Conservation (phyloP, 2,888 invertebrate genomes). For the Saturnia japonica region DNA sequence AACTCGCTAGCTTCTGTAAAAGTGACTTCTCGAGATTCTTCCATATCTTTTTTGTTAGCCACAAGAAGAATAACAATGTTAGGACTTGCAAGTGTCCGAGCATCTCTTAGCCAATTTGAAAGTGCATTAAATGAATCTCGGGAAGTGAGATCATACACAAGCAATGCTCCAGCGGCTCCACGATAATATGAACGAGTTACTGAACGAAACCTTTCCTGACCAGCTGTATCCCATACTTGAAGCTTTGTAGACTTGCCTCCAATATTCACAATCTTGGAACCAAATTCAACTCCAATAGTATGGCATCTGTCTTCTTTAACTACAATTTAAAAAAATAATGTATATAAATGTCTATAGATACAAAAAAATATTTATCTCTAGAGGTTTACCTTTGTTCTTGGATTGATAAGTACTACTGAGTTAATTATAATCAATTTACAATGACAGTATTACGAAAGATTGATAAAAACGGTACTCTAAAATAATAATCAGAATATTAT, state of each 20-base stretch:
- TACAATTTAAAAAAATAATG: conserved; percentile 51
- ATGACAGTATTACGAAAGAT: background rate
- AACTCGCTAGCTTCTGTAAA: conserved; percentile 91
- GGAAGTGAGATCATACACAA: conserved; percentile 95
- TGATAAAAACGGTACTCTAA: background rate
- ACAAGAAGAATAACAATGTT: conserved; percentile 91
- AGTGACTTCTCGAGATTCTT: conserved; percentile 90
- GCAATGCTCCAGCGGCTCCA: conserved; percentile 94
- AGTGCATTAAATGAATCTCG: conserved; percentile 96
- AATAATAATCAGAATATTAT: background rate
- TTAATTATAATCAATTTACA: background rate
- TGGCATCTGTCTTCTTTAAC: conserved; percentile 92
- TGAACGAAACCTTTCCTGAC: conserved; percentile 98
- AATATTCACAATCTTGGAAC: conserved; percentile 91
- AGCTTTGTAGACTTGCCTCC: conserved; percentile 91
- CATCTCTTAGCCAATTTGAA: conserved; percentile 92
- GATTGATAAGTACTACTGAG: background rate
- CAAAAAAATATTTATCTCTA: background rate
- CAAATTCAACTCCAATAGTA: conserved; percentile 93
- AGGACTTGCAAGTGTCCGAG: conserved; percentile 89
- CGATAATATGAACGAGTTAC: conserved; percentile 92
- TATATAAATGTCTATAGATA: background rate
- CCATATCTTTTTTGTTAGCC: conserved; percentile 92
- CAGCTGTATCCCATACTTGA: conserved; percentile 95
- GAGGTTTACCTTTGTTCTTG: background rate